A percentile compares a stretch with the other conserved stretches of the same genome.
phyloP scores from a whole-genome alignment of 1,140 invertebrate species.

The Riptortus pedestris region DNA sequence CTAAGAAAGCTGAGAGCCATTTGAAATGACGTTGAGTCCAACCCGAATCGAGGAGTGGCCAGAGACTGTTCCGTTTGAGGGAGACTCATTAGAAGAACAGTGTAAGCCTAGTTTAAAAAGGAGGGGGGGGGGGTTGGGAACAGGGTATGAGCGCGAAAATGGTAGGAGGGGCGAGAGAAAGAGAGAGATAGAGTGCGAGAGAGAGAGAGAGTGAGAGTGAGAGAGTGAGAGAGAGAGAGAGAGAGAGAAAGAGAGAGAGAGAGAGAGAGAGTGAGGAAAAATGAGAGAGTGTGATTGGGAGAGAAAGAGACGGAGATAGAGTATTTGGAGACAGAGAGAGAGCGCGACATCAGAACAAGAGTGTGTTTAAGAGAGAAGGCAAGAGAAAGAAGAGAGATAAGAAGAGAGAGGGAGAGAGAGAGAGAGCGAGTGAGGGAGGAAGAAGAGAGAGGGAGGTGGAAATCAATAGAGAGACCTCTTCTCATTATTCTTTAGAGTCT shows the following conservation, averaged over 20 bases:
- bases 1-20: no score
- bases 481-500: no score
- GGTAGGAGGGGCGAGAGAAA: slow-evolving; percentile 34
- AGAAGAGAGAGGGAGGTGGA: slow-evolving; percentile 28
- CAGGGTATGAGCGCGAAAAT: slow-evolving; percentile 31
- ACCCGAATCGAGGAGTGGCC: no score
- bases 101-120: slow-evolving; percentile 1
- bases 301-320: slow-evolving; percentile 19
- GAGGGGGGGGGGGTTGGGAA: slow-evolving; percentile 25
- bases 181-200: no score
- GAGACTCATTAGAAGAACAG: neutral
- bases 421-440: no score
- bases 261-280: no score
- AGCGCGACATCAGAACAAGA: slow-evolving; percentile 35
- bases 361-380: slow-evolving; percentile 24
- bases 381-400: slow-evolving; percentile 28
- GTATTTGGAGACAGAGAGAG: slow-evolving; percentile 33
- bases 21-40: no score
- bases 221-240: slow-evolving; percentile 23
- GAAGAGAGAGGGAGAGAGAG: no score
- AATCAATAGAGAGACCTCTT: slow-evolving; percentile 16
- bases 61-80: no score
- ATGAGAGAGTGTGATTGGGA: slow-evolving; percentile 2
- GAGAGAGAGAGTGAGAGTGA: slow-evolving; percentile 28
- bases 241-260: slow-evolving; percentile 20